Percentiles rank a stretch among this genome's conserved stretches.
These are phyloP conservation scores for Pagetopsis macropterus DNA, from an alignment of 2,797 vertebrate species.

Conservation along the genomic window DNA sequence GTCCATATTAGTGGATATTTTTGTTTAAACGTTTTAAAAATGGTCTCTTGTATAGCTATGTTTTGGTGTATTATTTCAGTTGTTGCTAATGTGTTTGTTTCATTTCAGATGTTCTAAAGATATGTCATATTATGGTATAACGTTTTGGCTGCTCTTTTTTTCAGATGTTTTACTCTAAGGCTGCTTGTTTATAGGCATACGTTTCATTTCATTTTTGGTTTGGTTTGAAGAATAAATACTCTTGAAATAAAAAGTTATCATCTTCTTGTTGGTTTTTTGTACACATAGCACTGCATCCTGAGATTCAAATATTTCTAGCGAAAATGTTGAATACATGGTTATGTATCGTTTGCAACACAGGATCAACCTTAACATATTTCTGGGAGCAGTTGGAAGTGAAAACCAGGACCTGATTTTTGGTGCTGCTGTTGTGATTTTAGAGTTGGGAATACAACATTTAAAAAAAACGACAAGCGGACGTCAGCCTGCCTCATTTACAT, in stretches of 20 bases:
- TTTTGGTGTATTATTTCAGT: background rate
- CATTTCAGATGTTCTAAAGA: background rate
- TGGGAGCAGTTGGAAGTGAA: constrained; percentile 27
- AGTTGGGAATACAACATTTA: constrained; percentile 57
- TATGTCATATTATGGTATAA: constrained; percentile 8
- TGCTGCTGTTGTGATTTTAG: constrained; percentile 57
- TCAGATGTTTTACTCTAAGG: constrained; percentile 3
- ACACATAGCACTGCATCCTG: constrained; percentile 7
- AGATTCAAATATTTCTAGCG: constrained; percentile 35
- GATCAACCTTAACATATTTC: constrained; percentile 27
- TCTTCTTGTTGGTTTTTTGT: constrained; percentile 23
- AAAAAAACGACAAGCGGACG: constrained; percentile 63
- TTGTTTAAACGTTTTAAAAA: background rate
- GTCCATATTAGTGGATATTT: constrained; percentile 21
- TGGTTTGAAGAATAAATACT: constrained; percentile 23
- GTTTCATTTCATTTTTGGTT: constrained; percentile 19
- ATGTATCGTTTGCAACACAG: constrained; percentile 25
- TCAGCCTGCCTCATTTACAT: constrained; percentile 79
- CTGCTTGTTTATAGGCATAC: background rate
- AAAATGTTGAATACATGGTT: constrained; percentile 28
- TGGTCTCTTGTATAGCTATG: constrained; percentile 1
- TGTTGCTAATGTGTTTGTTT: constrained; percentile 17
- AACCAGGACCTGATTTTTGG: constrained; percentile 27
- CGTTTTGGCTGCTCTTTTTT: background rate
- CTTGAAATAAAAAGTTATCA: constrained; percentile 36